Evolutionary conservation across 1,140 invertebrate genomes (phyloP).

Genomic region (Pygmarrhopalites habei): DNA sequence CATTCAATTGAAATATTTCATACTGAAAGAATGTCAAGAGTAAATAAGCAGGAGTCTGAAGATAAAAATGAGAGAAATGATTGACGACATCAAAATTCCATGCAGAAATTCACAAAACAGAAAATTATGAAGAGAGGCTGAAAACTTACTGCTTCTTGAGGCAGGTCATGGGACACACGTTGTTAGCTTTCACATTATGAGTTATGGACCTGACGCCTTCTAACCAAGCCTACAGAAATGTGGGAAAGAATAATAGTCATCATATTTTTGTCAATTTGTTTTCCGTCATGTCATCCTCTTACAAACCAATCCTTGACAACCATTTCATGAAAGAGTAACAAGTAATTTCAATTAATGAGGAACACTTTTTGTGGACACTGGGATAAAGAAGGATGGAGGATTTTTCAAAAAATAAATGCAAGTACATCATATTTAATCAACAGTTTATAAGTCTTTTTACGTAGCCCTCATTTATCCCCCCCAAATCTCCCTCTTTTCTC

Average conservation of each 20-base stretch:
- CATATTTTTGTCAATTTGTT: background rate
- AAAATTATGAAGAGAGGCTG: background rate
- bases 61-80: too few species aligned
- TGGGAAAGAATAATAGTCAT: background rate
- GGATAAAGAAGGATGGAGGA: too few species aligned
- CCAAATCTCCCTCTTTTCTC: too few species aligned
- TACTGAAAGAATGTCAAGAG: too few species aligned
- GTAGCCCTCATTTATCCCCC: too few species aligned
- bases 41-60: too few species aligned
- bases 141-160: constrained; percentile 97
- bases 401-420: too few species aligned
- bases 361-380: too few species aligned
- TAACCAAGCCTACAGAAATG: constrained; percentile 84
- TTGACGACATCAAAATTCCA: too few species aligned
- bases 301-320: background rate
- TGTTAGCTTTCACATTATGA: constrained; percentile 97
- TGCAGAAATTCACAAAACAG: background rate
- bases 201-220: constrained; percentile 88
- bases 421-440: too few species aligned
- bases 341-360: background rate
- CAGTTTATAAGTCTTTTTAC: too few species aligned
- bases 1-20: too few species aligned
- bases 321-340: background rate
- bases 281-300: background rate
- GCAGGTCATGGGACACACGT: constrained; percentile 96